Base-by-base conservation (phyloP, 2,888 invertebrate genomes). In the Melanchra persicariae region DNA sequence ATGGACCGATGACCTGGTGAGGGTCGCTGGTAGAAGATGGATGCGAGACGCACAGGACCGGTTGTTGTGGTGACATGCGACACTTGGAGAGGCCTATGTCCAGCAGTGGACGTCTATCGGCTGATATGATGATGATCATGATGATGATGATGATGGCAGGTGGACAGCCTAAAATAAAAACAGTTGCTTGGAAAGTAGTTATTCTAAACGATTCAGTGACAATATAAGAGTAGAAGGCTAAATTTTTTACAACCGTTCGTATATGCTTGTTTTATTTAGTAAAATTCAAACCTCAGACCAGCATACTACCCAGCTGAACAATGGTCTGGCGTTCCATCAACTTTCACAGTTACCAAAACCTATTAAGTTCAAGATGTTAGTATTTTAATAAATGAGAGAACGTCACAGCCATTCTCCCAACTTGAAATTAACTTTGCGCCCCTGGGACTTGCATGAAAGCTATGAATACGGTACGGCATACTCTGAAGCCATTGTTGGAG, bases 371-470 rank as follows among this genome's bases (percentile, higher is more conserved):
- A 92, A 92, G 93, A 93, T 87, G 91, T 90, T 91, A 89, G 89
- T 87, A 92, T 93, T 95, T 95, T 95, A 95, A 95, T 95, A 95
- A 94, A 89, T 92, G 90, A 89, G 89, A 85, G 87, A 61, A 67
- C 78, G 80, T 79, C 72, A 91, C 82, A 62, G 68, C 61, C 57
- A 68, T 90, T 92, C 85, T 88, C 89, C 90, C 90, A 95, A 95
- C 93, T 95, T 95, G 91, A 93, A 94, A 95, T 95, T 95, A 95
- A 94, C 93, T 94, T 91, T 87, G 88, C 77, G 78, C 95, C 92
- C 94, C 77, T 79, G 94, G 94, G 90, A 90, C 65, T 45, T 73
- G 74, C 72, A 79, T 72, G 82, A 77, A 81, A 79, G 83, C 84
- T 79, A 87, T 90, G 90, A 89, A 90, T 89, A 88, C 85, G 83